Conservation (phyloP, 2,797 vertebrate species). For the Poecilia gillii region DNA sequence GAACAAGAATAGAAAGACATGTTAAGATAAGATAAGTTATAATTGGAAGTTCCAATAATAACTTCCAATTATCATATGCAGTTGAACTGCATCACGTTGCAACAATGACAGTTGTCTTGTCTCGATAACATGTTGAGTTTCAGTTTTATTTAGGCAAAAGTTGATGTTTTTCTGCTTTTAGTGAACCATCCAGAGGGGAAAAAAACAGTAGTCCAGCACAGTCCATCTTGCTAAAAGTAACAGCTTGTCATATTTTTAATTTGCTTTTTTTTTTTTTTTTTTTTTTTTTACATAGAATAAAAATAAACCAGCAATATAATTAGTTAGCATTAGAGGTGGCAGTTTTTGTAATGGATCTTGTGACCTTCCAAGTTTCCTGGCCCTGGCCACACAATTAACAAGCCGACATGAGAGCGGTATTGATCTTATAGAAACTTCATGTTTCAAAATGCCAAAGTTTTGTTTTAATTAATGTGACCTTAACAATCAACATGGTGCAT, state of each 20-base stretch:
- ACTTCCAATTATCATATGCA: not conserved
- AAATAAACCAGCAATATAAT: slow-evolving; percentile 12
- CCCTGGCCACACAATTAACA: slow-evolving; percentile 10
- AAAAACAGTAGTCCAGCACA: not conserved
- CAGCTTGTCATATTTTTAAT: slow-evolving; percentile 14
- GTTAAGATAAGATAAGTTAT: not conserved
- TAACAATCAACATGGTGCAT: slow-evolving; percentile 5
- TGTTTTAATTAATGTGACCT: slow-evolving; percentile 23
- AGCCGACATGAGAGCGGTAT: not conserved
- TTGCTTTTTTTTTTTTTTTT: slow-evolving; percentile 27
- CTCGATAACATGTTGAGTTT: not conserved
- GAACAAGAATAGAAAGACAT: not conserved
- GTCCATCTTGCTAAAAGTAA: not conserved
- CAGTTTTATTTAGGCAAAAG: not conserved
- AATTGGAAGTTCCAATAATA: not conserved
- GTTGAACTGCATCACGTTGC: not conserved
- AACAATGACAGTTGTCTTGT: not conserved
- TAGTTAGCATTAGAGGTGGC: slow-evolving; percentile 13
- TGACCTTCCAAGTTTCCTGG: slow-evolving; percentile 26
- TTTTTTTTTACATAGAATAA: not conserved
- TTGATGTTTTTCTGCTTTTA: not conserved
- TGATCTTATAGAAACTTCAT: slow-evolving; percentile 13
- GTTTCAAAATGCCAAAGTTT: slow-evolving; percentile 5
- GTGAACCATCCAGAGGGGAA: not conserved
- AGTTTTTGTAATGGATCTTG: slow-evolving; percentile 18